Evolutionary conservation across 2,797 vertebrate species (phyloP).

Genomic region (Coreius guichenoti): DNA sequence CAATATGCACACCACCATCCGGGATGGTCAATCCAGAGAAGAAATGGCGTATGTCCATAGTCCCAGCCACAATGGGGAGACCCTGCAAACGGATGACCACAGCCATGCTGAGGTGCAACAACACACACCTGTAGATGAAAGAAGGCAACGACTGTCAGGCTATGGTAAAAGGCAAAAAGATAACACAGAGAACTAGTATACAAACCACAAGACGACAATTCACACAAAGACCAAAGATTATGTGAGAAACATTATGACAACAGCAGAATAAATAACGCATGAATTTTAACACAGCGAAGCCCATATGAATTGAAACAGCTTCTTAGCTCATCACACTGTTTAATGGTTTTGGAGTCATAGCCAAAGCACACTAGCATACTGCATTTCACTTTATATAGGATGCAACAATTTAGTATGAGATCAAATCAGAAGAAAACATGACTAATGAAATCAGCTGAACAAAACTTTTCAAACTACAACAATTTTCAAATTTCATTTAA

Average conservation of each 20-base stretch:
- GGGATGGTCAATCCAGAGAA: slow-evolving; percentile 99
- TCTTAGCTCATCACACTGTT: slow-evolving; percentile 17
- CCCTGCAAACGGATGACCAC: slow-evolving; percentile 99
- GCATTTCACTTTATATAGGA: background rate
- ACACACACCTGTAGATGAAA: slow-evolving; percentile 98
- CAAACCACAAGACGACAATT: slow-evolving; percentile 54
- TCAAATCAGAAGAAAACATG: background rate
- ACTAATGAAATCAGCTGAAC: slow-evolving; percentile 2
- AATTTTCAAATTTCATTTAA: background rate
- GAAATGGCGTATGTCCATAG: slow-evolving; percentile 99
- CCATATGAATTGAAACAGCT: slow-evolving; percentile 11
- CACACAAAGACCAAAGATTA: slow-evolving; percentile 22
- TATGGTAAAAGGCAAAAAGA: slow-evolving; percentile 68
- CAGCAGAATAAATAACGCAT: slow-evolving; percentile 41
- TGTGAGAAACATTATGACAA: slow-evolving; percentile 38
- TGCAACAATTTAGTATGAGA: background rate
- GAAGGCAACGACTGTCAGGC: slow-evolving; percentile 95
- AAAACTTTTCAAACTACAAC: background rate
- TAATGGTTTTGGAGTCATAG: slow-evolving; percentile 4
- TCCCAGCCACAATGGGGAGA: slow-evolving; percentile 99
- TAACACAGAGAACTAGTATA: slow-evolving; percentile 59
- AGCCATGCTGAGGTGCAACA: slow-evolving; percentile 90
- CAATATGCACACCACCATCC: slow-evolving; percentile 99
- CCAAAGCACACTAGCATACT: slow-evolving; percentile 19
- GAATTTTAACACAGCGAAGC: slow-evolving; percentile 39